Base-by-base conservation (phyloP, 1,140 invertebrate species). In the Zaprionus ghesquierei region DNA sequence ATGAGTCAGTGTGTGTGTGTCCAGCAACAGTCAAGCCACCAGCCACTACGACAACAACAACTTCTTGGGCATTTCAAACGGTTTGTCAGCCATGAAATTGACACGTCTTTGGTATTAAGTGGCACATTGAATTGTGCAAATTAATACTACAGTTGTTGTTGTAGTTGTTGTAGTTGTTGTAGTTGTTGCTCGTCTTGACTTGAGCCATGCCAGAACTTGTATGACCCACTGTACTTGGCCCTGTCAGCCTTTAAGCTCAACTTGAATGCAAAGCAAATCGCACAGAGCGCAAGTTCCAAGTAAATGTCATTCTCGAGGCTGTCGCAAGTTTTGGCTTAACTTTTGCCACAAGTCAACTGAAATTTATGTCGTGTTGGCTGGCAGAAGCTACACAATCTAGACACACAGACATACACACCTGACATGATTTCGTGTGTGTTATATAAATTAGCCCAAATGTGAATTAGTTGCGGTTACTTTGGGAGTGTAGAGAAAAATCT, bases 71-170 rank as follows among this genome's bases (percentile, higher is more conserved):
- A 53, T 53, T 46, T 69, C 65, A 64, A 69, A 74, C 59, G 79
- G 73, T 89, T 79, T 84, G 84, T 84, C 80, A 89, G 79, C 84
- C 80, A 75, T 89, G 85, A 89, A 89, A 89, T 80, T 89, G 84
- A 89, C 84, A 89, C 84, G 84, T 89, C 77, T 84, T 89, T 80
- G 80, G 80, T 79, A 89, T 89, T 80, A 89, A 89, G 84, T 89
- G 84, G 77, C 84, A 84, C 85, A 89, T 89, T 87, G 84, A 87
- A 87, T 87, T 82, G 84, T 87, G 69, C 79, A 87, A 86, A 87
- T 86, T 86, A 87, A 86, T 79, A 82, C 75, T 73, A 64, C 46
- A 74, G 79, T 75, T 62, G 13, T 66, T 56, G 61, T 69, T 71
- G 69, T 49, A 33, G 53, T 46, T 46, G 51, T 12, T 29, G 46